Conservation (phyloP, 2,888 invertebrate genomes). For the Trilocha varians region DNA sequence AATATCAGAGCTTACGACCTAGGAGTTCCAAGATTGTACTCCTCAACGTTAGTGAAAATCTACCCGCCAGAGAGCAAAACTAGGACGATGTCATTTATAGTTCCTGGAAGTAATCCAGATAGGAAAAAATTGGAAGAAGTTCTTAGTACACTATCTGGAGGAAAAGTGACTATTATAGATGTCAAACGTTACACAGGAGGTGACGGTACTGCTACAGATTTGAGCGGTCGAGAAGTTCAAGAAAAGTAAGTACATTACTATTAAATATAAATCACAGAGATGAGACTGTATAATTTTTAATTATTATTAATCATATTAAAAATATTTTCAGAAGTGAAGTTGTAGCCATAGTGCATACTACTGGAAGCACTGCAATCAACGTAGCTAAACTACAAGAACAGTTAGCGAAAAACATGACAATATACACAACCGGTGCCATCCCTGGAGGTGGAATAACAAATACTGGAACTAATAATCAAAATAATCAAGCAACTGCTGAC, state of each 20-base stretch:
- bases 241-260: conserved; percentile 57
- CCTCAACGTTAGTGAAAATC: conserved; percentile 81
- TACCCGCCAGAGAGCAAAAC: conserved; percentile 85
- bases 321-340: conserved; percentile 76
- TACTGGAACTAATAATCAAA: conserved; percentile 15
- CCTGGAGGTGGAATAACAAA: conserved; percentile 22
- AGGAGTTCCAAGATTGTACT: conserved; percentile 84
- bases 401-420: conserved; percentile 59
- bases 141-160: conserved; percentile 84
- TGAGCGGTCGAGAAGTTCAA: conserved; percentile 63
- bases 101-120: conserved; percentile 84
- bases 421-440: conserved; percentile 45
- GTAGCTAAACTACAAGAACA: conserved; percentile 81
- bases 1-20: conserved; percentile 87
- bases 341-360: conserved; percentile 79
- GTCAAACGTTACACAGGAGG: conserved; percentile 78
- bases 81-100: conserved; percentile 85
- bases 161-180: conserved; percentile 82
- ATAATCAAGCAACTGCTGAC: conserved; percentile 33
- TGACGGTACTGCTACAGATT: conserved; percentile 71
- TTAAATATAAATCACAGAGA: neutral
- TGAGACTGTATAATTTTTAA: no score
- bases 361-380: conserved; percentile 78
- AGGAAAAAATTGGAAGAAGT: conserved; percentile 82
- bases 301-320: no score